Evolutionary conservation across 2,113 vertebrate species (phyloP).

Genomic region (Carettochelys insculpta): DNA sequence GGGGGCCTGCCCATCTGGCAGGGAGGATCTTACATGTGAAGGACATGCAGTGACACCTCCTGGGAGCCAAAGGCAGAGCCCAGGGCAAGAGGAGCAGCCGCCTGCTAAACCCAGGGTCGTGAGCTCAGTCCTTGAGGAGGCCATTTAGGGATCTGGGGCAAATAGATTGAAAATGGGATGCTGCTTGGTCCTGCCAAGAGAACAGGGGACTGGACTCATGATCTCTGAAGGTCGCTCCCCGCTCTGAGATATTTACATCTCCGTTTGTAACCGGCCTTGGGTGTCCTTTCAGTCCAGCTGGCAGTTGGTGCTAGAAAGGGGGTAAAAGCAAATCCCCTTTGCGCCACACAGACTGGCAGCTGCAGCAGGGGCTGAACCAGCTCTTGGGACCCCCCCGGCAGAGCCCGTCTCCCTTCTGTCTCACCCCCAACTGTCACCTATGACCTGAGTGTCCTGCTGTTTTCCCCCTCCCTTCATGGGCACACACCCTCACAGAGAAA

Average conservation of each 20-base stretch:
- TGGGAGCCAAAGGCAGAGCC: background rate
- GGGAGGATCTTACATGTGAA: background rate
- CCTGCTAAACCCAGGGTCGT: no score
- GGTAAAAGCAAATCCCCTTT: no score
- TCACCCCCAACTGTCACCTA: background rate
- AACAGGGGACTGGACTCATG: no score
- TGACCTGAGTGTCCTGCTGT: background rate
- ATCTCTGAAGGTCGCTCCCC: no score
- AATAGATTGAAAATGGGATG: no score
- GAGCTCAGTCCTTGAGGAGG: no score
- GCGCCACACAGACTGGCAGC: background rate
- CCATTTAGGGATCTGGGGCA: no score
- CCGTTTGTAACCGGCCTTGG: no score
- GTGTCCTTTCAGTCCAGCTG: no score
- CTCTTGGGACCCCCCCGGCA: background rate
- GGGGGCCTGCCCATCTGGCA: background rate
- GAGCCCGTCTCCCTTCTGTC: background rate
- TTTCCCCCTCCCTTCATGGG: background rate
- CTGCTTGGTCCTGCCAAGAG: no score
- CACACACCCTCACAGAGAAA: background rate
- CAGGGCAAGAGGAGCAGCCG: background rate
- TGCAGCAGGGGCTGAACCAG: background rate
- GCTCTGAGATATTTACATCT: no score
- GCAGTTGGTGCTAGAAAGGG: no score
- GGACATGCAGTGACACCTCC: background rate